These are phyloP conservation scores for Drosophila conformis DNA, from an alignment of 2,888 invertebrate species.

Conservation along the genomic window DNA sequence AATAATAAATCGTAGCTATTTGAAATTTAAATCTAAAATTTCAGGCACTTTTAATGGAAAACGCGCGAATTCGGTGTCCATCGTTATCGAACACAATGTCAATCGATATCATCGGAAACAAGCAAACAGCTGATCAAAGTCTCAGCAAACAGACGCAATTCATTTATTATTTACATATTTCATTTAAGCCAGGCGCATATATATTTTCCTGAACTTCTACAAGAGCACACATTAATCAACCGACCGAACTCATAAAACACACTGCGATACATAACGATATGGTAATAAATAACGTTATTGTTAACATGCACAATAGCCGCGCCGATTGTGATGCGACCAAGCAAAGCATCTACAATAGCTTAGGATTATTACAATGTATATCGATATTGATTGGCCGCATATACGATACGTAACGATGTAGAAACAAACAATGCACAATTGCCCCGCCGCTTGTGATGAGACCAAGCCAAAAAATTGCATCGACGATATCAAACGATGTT, in stretches of 20 bases:
- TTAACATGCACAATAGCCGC: conserved; percentile 1
- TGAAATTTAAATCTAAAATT: background rate
- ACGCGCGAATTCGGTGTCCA: background rate
- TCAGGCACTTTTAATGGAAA: background rate
- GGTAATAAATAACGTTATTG: background rate
- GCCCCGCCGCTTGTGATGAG: background rate
- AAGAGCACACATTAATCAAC: background rate
- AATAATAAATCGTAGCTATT: background rate
- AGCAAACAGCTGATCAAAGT: conserved; percentile 17
- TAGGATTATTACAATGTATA: background rate
- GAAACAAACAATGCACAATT: background rate
- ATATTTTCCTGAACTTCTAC: background rate
- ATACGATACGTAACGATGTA: background rate
- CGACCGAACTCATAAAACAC: background rate
- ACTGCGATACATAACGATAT: background rate
- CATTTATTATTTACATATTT: background rate
- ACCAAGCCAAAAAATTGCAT: background rate
- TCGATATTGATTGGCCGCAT: background rate
- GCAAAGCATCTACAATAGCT: background rate
- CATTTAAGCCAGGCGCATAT: background rate
- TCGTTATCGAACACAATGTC: background rate
- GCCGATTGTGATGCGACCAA: background rate
- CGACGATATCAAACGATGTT: conserved; percentile 4
- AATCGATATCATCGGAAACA: conserved; percentile 1
- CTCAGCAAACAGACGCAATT: background rate